Base-by-base conservation (phyloP, 2,888 invertebrate genomes). In the Chloromyia formosa region DNA sequence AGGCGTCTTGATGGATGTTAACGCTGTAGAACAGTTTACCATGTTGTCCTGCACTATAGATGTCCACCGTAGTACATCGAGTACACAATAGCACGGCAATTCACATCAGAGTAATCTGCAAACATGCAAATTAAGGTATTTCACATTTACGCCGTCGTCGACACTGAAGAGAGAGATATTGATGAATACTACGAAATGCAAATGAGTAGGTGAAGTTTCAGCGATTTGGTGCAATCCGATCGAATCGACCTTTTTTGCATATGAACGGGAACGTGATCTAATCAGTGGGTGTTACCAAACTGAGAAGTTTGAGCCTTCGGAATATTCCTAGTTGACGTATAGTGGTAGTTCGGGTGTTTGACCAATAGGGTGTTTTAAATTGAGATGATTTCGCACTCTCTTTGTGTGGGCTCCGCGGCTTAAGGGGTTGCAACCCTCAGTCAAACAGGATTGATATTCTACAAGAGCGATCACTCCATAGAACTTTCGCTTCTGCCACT, bases 1-100 rank as follows among this genome's bases (percentile, higher is more conserved):
- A 56, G 74, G 75, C 69, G 75, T 75, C 76, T 75, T 77, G 76
- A 75, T 75, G 74, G 53, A 74, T 74, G 73, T 49, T 61, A 35
- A 20, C 40, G 60, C 40, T 22, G 12, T 16, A 7, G 71, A 71
- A 40, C 42, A 56, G 27, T 71, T 16, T 49, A 45, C 42, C 45
- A n/a, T 35, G 42, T 40, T 45, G 20, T 49, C 45, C 45, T 66
- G n/a, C 49, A 66, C 66, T 22, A 12, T 49, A 18, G 42, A 35
- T 40, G 27, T 35, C 27, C 27, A 35, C 27, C 27, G 27, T 7
- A 35, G 27, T 35, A 35, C 27, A 35, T 35, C 27, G 27, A 7
- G 27, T 35, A 35, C 22, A 49, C 22, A 45, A 49, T 49, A 35
- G 22, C 7, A 35, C n/a, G n/a, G n/a, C 45, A 66, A 66, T 45